These are phyloP conservation scores for Trematocara zebra DNA, from an alignment of 2,113 vertebrate genomes.

Conservation along the genomic window DNA sequence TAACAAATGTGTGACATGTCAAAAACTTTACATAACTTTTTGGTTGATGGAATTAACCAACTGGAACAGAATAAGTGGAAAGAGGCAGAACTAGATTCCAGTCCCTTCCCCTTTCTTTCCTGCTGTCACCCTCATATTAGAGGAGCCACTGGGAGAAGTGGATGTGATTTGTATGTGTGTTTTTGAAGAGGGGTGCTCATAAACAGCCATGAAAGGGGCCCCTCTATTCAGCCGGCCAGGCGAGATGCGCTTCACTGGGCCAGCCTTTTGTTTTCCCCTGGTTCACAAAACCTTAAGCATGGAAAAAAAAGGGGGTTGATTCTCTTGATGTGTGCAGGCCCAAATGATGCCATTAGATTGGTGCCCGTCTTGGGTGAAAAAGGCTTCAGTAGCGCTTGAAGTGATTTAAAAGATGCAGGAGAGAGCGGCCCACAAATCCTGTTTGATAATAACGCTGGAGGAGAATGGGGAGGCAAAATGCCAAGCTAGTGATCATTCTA, in stretches of 20 bases:
- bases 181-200: conserved; percentile 72
- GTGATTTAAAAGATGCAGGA: conserved; percentile 67
- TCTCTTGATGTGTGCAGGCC: conserved; percentile 58
- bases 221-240: conserved; percentile 62
- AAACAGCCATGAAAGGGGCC: conserved; percentile 73
- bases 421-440: conserved; percentile 61
- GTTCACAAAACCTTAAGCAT: conserved; percentile 52
- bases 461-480: conserved; percentile 59
- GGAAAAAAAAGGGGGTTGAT: conserved; percentile 49
- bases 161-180: conserved; percentile 74
- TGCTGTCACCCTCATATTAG: conserved; percentile 33
- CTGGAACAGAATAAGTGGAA: neutral
- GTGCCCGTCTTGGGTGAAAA: conserved; percentile 58
- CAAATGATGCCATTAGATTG: conserved; percentile 68
- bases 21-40: neutral
- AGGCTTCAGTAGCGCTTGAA: conserved; percentile 62
- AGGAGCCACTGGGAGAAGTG: conserved; percentile 53
- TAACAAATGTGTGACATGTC: neutral
- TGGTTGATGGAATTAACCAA: conserved; percentile 25
- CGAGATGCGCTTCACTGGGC: conserved; percentile 67
- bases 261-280: conserved; percentile 61
- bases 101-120: neutral
- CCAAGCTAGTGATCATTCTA: conserved; percentile 58
- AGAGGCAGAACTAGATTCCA: conserved; percentile 13
- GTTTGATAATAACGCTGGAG: conserved; percentile 45